phyloP scores from a whole-genome alignment of 2,888 invertebrate genomes.

The Andrena chrysosceles region DNA sequence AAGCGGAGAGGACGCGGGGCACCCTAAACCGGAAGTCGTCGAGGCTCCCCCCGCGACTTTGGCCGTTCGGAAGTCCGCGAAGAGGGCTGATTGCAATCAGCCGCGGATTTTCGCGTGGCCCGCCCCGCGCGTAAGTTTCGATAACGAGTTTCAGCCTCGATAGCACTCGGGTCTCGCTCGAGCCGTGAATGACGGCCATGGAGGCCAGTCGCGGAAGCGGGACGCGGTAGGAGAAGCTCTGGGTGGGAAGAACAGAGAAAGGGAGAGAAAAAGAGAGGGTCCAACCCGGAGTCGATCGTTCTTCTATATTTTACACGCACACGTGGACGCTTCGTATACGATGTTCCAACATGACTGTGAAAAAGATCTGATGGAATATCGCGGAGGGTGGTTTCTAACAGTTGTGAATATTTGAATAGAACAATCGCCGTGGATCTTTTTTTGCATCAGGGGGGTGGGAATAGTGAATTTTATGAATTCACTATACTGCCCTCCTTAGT shows the following conservation, averaged over 20 bases:
- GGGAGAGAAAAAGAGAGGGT: conserved; percentile 13
- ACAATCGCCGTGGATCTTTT: too few relatives aligned
- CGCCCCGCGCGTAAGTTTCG: conserved; percentile 68
- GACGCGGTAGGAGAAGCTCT: conserved; percentile 39
- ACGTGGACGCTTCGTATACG: neutral
- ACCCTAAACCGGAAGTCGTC: conserved; percentile 65
- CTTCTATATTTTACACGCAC: neutral
- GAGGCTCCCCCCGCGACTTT: conserved; percentile 13
- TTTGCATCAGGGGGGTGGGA: too few relatives aligned
- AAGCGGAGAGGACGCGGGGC: conserved; percentile 28
- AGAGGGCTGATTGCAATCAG: conserved; percentile 82
- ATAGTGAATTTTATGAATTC: too few relatives aligned
- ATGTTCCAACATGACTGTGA: too few relatives aligned
- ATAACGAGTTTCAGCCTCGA: conserved; percentile 73
- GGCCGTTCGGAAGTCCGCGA: conserved; percentile 74
- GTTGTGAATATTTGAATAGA: too few relatives aligned
- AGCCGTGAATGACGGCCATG: conserved; percentile 65
- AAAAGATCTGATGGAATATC: too few relatives aligned
- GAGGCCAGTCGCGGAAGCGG: conserved; percentile 55
- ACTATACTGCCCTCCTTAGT: too few relatives aligned
- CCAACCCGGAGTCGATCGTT: conserved; percentile 36
- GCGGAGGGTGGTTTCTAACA: too few relatives aligned
- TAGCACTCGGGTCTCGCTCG: conserved; percentile 68
- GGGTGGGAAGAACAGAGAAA: conserved; percentile 16
- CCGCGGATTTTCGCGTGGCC: conserved; percentile 71